These are phyloP conservation scores for Lepidostoma basale DNA, from an alignment of 1,140 invertebrate species.

Conservation along the genomic window DNA sequence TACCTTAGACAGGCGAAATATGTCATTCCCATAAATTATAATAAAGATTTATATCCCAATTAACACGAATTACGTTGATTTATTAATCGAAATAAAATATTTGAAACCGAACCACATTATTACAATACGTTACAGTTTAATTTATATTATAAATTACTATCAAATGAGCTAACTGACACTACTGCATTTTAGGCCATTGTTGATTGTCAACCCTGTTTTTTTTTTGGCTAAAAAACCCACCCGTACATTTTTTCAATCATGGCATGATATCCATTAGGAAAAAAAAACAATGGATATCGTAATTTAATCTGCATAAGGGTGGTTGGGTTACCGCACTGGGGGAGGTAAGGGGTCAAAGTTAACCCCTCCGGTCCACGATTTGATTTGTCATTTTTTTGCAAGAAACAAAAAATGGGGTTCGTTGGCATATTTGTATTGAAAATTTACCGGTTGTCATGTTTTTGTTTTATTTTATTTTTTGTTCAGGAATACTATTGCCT, in stretches of 20 bases:
- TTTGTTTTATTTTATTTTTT: conserved; percentile 3
- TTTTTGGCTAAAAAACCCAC: conserved; percentile 36
- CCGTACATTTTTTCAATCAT: conserved; percentile 33
- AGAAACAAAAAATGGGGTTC: conserved; percentile 7
- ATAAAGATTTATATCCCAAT: too few species aligned
- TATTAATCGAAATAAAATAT: neutral
- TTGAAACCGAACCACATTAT: neutral
- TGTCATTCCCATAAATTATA: too few species aligned
- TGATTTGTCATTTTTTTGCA: neutral
- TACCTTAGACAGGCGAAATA: too few species aligned
- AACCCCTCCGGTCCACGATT: conserved; percentile 31
- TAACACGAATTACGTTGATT: neutral
- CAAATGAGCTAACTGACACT: conserved; percentile 37
- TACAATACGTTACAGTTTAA: neutral
- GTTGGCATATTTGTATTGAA: conserved; percentile 7
- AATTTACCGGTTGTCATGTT: conserved; percentile 23
- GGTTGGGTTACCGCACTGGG: conserved; percentile 37
- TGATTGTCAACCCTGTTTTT: conserved; percentile 17
- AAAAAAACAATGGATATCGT: conserved; percentile 44
- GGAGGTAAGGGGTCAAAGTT: conserved; percentile 41
- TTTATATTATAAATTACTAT: conserved; percentile 15
- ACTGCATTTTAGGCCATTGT: conserved; percentile 38
- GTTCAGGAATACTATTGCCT: neutral
- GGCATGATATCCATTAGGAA: conserved; percentile 27
- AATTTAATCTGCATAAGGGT: conserved; percentile 47